Evolutionary conservation across 2,888 invertebrate genomes (phyloP).

Genomic region (Pterostichus niger): DNA sequence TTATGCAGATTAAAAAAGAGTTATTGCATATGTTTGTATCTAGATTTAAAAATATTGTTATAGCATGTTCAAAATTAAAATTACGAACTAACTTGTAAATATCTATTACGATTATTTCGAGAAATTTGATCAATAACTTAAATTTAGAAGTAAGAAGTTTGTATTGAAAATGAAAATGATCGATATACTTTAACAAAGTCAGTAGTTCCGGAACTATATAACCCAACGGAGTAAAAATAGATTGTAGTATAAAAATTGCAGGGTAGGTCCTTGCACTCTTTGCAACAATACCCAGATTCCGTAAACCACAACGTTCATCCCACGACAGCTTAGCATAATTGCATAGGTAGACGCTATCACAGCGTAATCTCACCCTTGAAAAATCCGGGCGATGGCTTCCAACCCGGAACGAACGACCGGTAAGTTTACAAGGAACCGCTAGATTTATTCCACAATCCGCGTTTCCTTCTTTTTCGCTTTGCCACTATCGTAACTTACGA

Average conservation of each 20-base stretch:
- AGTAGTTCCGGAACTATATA: conserved; percentile 23
- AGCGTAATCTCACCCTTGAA: not conserved
- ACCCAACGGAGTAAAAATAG: conserved; percentile 21
- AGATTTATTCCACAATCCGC: conserved; percentile 65
- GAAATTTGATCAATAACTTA: conserved; percentile 10
- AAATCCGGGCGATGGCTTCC: conserved; percentile 33
- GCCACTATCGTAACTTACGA: conserved; percentile 64
- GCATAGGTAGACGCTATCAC: not conserved
- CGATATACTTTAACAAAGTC: conserved; percentile 9
- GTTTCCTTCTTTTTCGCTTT: conserved; percentile 58
- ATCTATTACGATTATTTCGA: not conserved
- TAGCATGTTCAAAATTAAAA: too few relatives aligned
- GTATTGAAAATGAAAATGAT: conserved; percentile 10
- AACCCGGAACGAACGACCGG: conserved; percentile 47
- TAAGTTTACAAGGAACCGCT: conserved; percentile 54
- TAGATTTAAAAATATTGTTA: too few relatives aligned
- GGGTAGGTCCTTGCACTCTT: conserved; percentile 11
- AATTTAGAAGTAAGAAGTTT: conserved; percentile 9
- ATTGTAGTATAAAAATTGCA: conserved; percentile 42
- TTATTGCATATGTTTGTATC: too few relatives aligned
- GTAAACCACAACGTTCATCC: not conserved
- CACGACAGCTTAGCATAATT: conserved; percentile 15
- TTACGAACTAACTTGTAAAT: too few relatives aligned
- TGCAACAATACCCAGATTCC: not conserved
- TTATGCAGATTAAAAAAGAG: too few relatives aligned